Percentiles rank a stretch among this genome's conserved stretches.
These are phyloP conservation scores for Papilio machaon DNA, from an alignment of 1,140 invertebrate species.

Conservation along the genomic window DNA sequence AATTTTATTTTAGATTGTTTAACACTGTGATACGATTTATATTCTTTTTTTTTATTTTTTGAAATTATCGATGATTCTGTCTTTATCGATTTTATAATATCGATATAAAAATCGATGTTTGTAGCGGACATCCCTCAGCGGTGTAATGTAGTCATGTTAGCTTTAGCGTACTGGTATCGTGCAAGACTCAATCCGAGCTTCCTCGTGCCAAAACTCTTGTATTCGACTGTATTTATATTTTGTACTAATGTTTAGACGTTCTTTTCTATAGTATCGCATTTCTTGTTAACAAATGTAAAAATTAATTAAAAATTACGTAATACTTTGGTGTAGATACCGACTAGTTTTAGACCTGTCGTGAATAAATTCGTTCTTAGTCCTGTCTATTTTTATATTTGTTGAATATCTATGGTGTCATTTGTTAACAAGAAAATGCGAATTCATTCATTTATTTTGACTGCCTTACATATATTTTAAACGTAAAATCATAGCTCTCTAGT, in stretches of 20 bases:
- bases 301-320: not conserved
- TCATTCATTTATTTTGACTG: constrained; percentile 46
- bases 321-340: too few relatives aligned
- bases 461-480: constrained; percentile 45
- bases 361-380: too few relatives aligned
- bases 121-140: constrained; percentile 44
- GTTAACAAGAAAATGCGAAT: constrained; percentile 44
- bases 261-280: not conserved
- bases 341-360: too few relatives aligned
- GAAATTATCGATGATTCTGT: not conserved
- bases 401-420: not conserved
- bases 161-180: constrained; percentile 57
- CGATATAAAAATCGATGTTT: not conserved
- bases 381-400: not conserved
- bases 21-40: constrained; percentile 39
- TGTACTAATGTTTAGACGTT: constrained; percentile 21
- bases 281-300: not conserved
- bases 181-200: constrained; percentile 51
- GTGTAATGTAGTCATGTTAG: constrained; percentile 73
- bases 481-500: constrained; percentile 54
- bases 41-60: not conserved
- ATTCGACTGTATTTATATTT: constrained; percentile 39
- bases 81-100: not conserved
- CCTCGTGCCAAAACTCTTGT: constrained; percentile 68
- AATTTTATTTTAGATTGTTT: constrained; percentile 18